Evolutionary conservation across 2,888 invertebrate genomes (phyloP).

Genomic region (Xestia sexstrigata): DNA sequence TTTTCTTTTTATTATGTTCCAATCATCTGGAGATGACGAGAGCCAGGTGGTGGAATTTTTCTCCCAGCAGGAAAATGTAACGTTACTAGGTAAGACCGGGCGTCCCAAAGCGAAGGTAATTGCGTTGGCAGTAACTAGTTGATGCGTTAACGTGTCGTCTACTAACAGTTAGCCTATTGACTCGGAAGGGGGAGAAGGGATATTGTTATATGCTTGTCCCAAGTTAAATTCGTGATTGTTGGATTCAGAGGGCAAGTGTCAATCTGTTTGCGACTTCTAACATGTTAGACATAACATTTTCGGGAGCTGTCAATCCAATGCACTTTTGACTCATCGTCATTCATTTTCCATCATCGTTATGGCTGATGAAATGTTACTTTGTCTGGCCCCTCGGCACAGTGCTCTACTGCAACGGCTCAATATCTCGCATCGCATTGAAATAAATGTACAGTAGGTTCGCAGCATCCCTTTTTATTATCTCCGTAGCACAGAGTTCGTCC

Average conservation of each 20-base stretch:
- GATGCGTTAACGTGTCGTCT: conserved; percentile 14
- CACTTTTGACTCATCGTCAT: neutral
- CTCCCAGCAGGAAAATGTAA: no score
- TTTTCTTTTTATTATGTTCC: no score
- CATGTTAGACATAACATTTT: neutral
- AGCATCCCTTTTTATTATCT: neutral
- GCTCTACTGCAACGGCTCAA: neutral
- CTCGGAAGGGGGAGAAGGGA: neutral
- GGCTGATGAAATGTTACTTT: neutral
- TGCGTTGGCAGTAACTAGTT: conserved; percentile 20
- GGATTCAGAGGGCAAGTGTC: neutral
- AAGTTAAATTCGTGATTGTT: neutral
- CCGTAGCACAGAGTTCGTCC: neutral
- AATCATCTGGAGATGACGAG: no score
- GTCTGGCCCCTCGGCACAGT: neutral
- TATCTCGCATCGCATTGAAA: neutral
- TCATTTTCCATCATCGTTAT: neutral
- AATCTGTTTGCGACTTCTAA: neutral
- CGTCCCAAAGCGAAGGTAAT: neutral
- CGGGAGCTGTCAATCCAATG: neutral
- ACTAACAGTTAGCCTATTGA: neutral
- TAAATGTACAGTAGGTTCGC: neutral
- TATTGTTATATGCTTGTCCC: neutral
- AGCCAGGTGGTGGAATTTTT: no score
- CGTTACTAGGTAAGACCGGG: no score